Evolutionary conservation across 23 tunicate species (phyloP).

Genomic region (Corella eumyota): DNA sequence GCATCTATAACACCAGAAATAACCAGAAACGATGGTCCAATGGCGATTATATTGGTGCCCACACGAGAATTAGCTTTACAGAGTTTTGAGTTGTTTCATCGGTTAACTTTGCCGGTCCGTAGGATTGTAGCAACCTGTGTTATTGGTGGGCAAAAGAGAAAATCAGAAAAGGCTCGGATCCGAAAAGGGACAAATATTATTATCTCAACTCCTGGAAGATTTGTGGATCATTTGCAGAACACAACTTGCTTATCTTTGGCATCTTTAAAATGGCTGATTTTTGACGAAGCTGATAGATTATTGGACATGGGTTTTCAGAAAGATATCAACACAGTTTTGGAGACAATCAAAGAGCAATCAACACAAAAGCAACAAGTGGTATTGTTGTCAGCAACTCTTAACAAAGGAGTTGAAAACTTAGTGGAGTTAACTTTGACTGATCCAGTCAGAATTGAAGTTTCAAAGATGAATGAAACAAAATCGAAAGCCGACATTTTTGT

Average conservation of each 20-base stretch:
- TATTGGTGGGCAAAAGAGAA: conserved; percentile 85
- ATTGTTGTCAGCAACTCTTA: conserved; percentile 81
- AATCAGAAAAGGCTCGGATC: conserved; percentile 87
- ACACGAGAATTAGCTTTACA: conserved; percentile 92
- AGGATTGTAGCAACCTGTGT: conserved; percentile 85
- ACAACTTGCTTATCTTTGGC: conserved; percentile 42
- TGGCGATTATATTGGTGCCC: conserved; percentile 66
- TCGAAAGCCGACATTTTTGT: conserved; percentile 11
- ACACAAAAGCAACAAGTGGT: conserved; percentile 41
- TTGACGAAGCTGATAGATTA: conserved; percentile 98
- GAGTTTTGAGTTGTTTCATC: conserved; percentile 48
- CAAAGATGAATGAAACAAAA: neutral
- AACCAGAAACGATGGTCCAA: conserved; percentile 48
- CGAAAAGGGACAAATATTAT: conserved; percentile 83
- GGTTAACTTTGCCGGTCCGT: conserved; percentile 38
- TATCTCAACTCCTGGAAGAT: conserved; percentile 91
- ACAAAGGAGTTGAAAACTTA: conserved; percentile 82
- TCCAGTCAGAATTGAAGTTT: conserved; percentile 32
- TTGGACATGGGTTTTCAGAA: conserved; percentile 91
- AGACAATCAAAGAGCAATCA: conserved; percentile 30
- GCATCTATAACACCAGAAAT: conserved; percentile 25
- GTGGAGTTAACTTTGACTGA: conserved; percentile 45
- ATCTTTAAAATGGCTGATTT: conserved; percentile 51
- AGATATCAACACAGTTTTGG: conserved; percentile 43
- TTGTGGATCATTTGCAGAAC: conserved; percentile 86